Percentiles rank a stretch among this genome's conserved stretches.
Conservation (phyloP, 2,113 vertebrate genomes). For the Trogon surrucura region DNA sequence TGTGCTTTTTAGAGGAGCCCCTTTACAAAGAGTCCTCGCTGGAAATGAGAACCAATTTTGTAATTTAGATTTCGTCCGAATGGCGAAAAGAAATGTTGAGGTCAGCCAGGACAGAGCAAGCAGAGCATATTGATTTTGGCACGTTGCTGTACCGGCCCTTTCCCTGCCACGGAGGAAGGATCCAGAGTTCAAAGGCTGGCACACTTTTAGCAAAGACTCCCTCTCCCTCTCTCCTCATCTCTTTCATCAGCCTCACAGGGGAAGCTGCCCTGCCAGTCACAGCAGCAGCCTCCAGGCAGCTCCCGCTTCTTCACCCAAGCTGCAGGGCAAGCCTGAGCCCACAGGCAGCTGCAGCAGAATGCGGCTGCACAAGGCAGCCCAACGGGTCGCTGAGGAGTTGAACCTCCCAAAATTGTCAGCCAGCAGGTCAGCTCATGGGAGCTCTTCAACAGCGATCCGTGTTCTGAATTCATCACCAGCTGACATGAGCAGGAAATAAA, state of each 20-base stretch:
- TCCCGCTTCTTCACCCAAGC: background rate
- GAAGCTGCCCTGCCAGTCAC: background rate
- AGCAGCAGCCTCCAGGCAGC: background rate
- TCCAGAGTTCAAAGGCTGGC: background rate
- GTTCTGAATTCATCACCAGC: constrained; percentile 71
- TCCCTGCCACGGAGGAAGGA: background rate
- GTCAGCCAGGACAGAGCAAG: background rate
- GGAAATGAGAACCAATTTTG: background rate
- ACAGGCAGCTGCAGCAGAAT: background rate
- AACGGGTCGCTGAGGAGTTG: background rate
- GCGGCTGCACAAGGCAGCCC: background rate
- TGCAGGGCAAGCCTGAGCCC: background rate
- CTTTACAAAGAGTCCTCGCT: background rate
- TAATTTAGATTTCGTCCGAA: background rate
- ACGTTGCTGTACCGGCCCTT: background rate
- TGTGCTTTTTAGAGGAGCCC: background rate
- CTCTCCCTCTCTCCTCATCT: background rate
- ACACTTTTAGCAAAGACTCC: background rate
- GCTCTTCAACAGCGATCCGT: background rate
- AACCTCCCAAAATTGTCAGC: background rate
- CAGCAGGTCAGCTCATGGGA: background rate
- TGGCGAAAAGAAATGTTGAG: background rate
- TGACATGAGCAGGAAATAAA: constrained; percentile 66
- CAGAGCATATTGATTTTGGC: background rate
- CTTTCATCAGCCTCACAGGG: background rate